Conservation (phyloP, 1,140 invertebrate genomes). For the Drosophila miranda region DNA sequence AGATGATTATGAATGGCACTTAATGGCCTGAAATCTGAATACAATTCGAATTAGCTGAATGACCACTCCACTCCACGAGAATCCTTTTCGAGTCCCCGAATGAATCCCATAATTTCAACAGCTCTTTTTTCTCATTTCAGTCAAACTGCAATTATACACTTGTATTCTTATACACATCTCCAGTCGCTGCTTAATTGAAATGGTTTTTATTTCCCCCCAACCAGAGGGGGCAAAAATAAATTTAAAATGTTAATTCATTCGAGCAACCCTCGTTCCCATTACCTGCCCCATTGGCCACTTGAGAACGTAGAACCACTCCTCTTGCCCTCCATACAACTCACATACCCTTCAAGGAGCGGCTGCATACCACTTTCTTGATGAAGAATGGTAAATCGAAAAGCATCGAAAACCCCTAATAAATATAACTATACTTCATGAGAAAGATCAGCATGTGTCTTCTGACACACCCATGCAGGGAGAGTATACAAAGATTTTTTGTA, state of each 20-base stretch:
- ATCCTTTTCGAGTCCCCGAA: constrained; percentile 19
- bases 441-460: neutral
- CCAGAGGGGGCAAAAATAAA: constrained; percentile 1
- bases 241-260: constrained; percentile 23
- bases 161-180: constrained; percentile 19
- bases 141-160: constrained; percentile 34
- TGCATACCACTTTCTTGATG: neutral
- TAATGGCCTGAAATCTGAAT: constrained; percentile 38
- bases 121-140: constrained; percentile 21
- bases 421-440: too few relatives aligned
- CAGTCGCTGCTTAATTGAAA: constrained; percentile 5
- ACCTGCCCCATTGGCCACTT: constrained; percentile 8
- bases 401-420: too few relatives aligned
- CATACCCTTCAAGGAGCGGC: neutral
- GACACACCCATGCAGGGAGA: neutral
- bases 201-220: neutral
- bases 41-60: constrained; percentile 33
- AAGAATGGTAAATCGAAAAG: too few relatives aligned
- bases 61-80: constrained; percentile 9
- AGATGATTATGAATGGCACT: constrained; percentile 36
- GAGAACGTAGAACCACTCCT: neutral
- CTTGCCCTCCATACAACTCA: too few relatives aligned
- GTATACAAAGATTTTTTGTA: constrained; percentile 14
- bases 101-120: constrained; percentile 23
- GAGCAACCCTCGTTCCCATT: constrained; percentile 3